Evolutionary conservation across 2,113 vertebrate species (phyloP), one percentile per base, ranked within the genome.

Genomic region (Chinchilla lanigera): DNA sequence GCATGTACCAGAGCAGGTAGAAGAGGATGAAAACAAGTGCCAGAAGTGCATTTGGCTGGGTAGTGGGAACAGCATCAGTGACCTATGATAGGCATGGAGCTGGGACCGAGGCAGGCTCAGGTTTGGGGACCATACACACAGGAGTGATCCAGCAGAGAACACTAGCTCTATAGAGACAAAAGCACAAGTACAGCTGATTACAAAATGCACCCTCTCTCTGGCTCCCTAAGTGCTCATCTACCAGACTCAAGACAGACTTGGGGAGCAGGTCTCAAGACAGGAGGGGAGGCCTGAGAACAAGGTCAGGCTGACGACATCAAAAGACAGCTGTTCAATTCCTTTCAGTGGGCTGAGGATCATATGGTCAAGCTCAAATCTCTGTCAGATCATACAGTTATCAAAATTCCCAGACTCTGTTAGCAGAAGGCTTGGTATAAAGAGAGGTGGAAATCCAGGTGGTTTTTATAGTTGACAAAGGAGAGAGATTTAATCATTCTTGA

Each of bases 171-270:
- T 35, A 81, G 13, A 94, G 86, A 63, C 11, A 19, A 8, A 73
- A 5, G 2, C 1, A 13, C 35, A 61, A 5, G 1, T 1, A 13
- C 35, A 56, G 5, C 14, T 20, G 0, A 22, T 26, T 52, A 6
- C 9, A 77, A 63, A n/a, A 41, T 19, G 10, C 0, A 63, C 6
- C 14, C 4, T 1, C 26, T 38, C 4, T 13, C 24, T 3, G 1
- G 10, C 6, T 50, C 65, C 22, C 28, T 24, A 38, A 20, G 9
- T 35, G 11, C 20, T 83, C 69, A 8, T 7, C 73, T 67, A 33
- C 33, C 38, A 33, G 38, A 30, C 14, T 24, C 2, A 50, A 33
- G 86, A 61, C 4, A 35, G 73, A 17, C 1, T n/a, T 4, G 17
- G 56, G 8, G 58, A 60, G 58, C 58, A 60, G 58, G 58, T 26